Evolutionary conservation across 92 coral and sea anemone genomes (phyloP), one percentile per base, ranked within the genome.

Genomic region (Blastomussa wellsi): DNA sequence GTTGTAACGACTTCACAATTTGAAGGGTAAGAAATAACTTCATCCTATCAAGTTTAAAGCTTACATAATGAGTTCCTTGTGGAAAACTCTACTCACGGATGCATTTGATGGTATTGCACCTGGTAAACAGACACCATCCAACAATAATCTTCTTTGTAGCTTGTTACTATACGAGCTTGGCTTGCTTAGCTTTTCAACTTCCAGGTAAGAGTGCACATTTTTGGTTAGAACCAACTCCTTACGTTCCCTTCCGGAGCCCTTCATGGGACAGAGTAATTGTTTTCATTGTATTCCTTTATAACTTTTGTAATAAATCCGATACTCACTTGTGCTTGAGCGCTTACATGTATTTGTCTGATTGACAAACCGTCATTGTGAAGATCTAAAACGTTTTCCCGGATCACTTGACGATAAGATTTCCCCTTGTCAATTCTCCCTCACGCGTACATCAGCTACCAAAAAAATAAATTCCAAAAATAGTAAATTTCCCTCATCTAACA

Each of bases 131-230:
- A 87, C 79, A 37, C 89, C 85, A 37, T 86, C 89, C 69, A 68
- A 76, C 76, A 86, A 67, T 47, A 86, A 66, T 71, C 85, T 72
- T 24, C 72, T 60, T 68, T 69, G 83, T 66, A 86, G 68, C 49
- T 86, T 78, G 73, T 65, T 17, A 79, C 37, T 31, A 81, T 71
- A 80, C 47, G 35, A 24, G 48, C 85, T 79, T 72, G 90, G 86
- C 64, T 87, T 59, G 60, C 49, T 39, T 72, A 70, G 90, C 84
- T 80, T 87, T 66, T 73, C 78, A 52, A 87, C 84, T 80, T 87
- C 90, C 48, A 81, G 67, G 77, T 68, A 80, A 68, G 84, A 80
- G 65, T 67, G 49, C 32, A 68, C 68, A 69, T 69, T 81, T 68
- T 69, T 68, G 67, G 49, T 68, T 19, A 81, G 77, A 81, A 81